Evolutionary conservation across 1,140 invertebrate species (phyloP).

Genomic region (Megathymus violae): DNA sequence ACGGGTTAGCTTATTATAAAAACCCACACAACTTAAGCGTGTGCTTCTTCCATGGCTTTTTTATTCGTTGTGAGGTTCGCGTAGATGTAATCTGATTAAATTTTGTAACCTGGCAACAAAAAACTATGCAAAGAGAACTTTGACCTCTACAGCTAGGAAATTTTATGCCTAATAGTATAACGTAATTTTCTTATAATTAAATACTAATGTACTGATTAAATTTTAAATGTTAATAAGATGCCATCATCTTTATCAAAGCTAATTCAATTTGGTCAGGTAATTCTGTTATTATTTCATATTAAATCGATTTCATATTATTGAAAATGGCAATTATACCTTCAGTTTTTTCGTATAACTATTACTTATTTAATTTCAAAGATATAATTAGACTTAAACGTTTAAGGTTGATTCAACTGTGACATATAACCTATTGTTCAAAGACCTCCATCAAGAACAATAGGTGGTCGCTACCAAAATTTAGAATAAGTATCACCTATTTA

Average conservation of each 20-base stretch:
- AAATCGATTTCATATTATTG: too few species aligned
- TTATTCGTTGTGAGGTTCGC: conserved; percentile 45
- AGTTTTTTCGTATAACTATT: too few species aligned
- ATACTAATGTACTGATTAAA: neutral
- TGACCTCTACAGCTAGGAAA: conserved; percentile 42
- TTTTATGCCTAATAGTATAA: neutral
- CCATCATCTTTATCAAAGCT: conserved; percentile 40
- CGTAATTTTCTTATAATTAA: too few species aligned
- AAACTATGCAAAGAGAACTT: conserved; percentile 58
- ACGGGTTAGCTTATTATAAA: conserved; percentile 12
- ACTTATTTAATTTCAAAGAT: too few species aligned
- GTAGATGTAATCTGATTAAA: conserved; percentile 46
- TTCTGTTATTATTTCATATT: too few species aligned
- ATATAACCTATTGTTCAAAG: conserved; percentile 37
- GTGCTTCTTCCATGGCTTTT: conserved; percentile 47
- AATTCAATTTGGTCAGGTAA: conserved; percentile 15
- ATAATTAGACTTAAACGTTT: neutral
- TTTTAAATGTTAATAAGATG: conserved; percentile 29
- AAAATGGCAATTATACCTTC: too few species aligned
- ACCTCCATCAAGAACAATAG: conserved; percentile 45
- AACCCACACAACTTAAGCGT: conserved; percentile 53
- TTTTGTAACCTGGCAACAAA: conserved; percentile 57
- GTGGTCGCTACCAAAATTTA: conserved; percentile 45
- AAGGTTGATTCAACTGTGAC: conserved; percentile 33
- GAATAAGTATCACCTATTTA: conserved; percentile 48